Evolutionary conservation across 2,888 invertebrate genomes (phyloP).

Genomic region (Eustalomyia histrio): DNA sequence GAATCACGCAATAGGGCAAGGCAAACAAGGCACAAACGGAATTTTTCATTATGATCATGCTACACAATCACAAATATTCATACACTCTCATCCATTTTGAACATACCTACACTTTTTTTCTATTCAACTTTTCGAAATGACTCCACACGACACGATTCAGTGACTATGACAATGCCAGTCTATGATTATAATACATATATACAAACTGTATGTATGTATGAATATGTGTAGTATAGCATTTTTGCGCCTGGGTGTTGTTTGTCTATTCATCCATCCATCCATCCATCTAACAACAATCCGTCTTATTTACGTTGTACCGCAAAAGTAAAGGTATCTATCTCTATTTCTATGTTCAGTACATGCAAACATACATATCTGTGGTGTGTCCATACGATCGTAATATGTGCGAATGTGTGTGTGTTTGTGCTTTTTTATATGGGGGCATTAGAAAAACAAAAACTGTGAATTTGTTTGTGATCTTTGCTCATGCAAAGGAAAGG

Average conservation of each 20-base stretch:
- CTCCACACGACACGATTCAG: slow-evolving; percentile 75
- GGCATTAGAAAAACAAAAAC: slow-evolving; percentile 59
- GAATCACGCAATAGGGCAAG: slow-evolving; percentile 79
- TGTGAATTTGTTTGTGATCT: slow-evolving; percentile 45
- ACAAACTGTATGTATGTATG: slow-evolving; percentile 15
- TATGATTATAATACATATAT: slow-evolving; percentile 49
- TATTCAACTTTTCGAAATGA: slow-evolving; percentile 55
- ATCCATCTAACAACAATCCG: slow-evolving; percentile 64
- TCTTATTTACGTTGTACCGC: slow-evolving; percentile 56
- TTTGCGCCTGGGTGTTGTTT: slow-evolving; percentile 64
- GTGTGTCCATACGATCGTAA: slow-evolving; percentile 50
- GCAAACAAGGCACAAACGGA: slow-evolving; percentile 74
- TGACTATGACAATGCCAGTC: slow-evolving; percentile 69
- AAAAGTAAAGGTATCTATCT: slow-evolving; percentile 52
- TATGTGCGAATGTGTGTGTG: slow-evolving; percentile 7
- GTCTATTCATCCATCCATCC: slow-evolving; percentile 58
- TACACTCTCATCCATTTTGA: slow-evolving; percentile 69
- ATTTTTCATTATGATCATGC: slow-evolving; percentile 65
- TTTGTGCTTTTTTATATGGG: slow-evolving; percentile 37
- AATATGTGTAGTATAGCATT: slow-evolving; percentile 42
- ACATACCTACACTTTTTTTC: slow-evolving; percentile 47
- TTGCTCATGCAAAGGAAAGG: slow-evolving; percentile 63
- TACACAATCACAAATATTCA: slow-evolving; percentile 60
- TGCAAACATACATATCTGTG: background rate
- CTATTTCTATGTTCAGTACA: slow-evolving; percentile 26